Evolutionary conservation across 2,888 invertebrate species (phyloP).

Genomic region (Pyrrhosoma nymphula): DNA sequence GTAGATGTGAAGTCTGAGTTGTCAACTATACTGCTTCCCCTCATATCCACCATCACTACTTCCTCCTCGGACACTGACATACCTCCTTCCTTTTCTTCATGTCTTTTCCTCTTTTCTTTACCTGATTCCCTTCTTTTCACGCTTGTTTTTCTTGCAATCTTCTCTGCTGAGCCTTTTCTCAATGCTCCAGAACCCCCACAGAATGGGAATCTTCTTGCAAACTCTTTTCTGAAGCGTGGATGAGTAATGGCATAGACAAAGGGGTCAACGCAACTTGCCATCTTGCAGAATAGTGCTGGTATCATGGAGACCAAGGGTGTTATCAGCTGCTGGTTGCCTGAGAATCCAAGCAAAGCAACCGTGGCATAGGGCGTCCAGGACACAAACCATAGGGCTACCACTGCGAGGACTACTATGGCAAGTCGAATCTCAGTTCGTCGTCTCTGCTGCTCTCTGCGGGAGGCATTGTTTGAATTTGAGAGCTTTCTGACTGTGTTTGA

Average conservation of each 20-base stretch:
- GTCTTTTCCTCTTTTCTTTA: neutral
- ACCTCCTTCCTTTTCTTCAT: neutral
- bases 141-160: neutral
- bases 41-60: conserved; percentile 39
- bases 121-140: neutral
- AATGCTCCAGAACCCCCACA: neutral
- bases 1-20: conserved; percentile 34
- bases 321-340: conserved; percentile 83
- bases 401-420: conserved; percentile 84
- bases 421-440: conserved; percentile 78
- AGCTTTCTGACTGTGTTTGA: conserved; percentile 80
- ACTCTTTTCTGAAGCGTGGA: conserved; percentile 86
- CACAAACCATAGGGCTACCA: conserved; percentile 87
- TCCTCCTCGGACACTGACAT: conserved; percentile 46
- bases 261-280: conserved; percentile 90
- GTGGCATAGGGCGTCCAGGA: conserved; percentile 92
- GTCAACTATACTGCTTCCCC: conserved; percentile 44
- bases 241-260: conserved; percentile 90
- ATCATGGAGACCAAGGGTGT: conserved; percentile 87
- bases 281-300: conserved; percentile 89
- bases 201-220: conserved; percentile 77
- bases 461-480: conserved; percentile 81
- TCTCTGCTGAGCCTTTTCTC: conserved; percentile 41
- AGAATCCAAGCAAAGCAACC: conserved; percentile 87
- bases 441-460: conserved; percentile 69